Conservation (phyloP, 2,797 vertebrate genomes). For the Hypotaenidia okinawae region DNA sequence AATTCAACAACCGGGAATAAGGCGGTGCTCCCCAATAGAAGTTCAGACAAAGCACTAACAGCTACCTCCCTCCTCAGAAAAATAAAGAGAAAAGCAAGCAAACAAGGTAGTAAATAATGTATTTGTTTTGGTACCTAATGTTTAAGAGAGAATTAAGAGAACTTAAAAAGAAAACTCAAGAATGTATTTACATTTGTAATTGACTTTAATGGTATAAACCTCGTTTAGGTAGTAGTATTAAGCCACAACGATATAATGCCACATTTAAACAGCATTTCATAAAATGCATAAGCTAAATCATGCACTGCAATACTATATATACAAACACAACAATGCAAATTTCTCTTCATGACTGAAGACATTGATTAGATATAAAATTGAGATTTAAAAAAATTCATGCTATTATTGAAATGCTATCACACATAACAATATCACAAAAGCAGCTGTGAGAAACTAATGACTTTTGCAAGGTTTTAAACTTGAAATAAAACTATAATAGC, state of each 20-base stretch:
- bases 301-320: slow-evolving; percentile 93
- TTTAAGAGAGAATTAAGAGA: neutral
- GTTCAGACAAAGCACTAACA: no score
- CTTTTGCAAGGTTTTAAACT: slow-evolving; percentile 79
- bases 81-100: no score
- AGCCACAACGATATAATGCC: slow-evolving; percentile 88
- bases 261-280: slow-evolving; percentile 91
- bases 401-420: slow-evolving; percentile 86
- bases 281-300: slow-evolving; percentile 93
- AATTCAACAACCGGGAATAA: no score
- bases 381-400: slow-evolving; percentile 89
- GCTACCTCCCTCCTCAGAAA: no score
- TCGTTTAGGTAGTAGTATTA: slow-evolving; percentile 82
- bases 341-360: slow-evolving; percentile 82
- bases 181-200: slow-evolving; percentile 62
- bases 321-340: slow-evolving; percentile 89
- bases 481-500: slow-evolving; percentile 72
- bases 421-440: slow-evolving; percentile 81
- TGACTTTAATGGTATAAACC: slow-evolving; percentile 85
- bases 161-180: slow-evolving; percentile 24
- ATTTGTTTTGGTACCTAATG: neutral
- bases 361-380: slow-evolving; percentile 86
- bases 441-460: slow-evolving; percentile 77
- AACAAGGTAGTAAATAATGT: neutral
- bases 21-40: no score